A percentile compares a stretch with the other conserved stretches of the same genome.
These are phyloP conservation scores for Corythoichthys haematopterus DNA, from an alignment of 2,113 vertebrate genomes.

Conservation along the genomic window DNA sequence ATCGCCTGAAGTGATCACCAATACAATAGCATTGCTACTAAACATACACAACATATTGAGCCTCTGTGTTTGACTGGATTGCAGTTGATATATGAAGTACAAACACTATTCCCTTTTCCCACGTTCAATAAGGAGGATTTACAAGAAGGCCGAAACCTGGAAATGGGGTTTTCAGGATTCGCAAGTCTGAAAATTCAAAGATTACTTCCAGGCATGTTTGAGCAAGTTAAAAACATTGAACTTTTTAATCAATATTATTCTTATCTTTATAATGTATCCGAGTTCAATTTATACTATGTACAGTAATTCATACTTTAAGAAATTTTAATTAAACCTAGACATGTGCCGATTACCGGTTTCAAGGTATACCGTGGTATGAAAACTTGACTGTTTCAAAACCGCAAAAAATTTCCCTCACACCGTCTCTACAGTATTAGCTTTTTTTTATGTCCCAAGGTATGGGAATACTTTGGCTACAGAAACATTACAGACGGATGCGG, in stretches of 20 bases:
- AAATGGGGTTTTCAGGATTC: background rate
- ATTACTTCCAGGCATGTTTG: background rate
- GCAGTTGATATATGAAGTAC: background rate
- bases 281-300: background rate
- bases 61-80: background rate
- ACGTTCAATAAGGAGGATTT: conserved; percentile 3
- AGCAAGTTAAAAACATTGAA: background rate
- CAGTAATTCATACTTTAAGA: too few species aligned
- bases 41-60: background rate
- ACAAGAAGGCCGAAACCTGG: background rate
- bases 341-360: too few species aligned
- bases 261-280: background rate
- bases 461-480: too few species aligned
- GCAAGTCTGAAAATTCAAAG: background rate
- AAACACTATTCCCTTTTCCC: background rate
- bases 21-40: background rate
- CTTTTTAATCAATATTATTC: background rate
- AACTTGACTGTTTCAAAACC: too few species aligned
- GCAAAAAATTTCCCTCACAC: too few species aligned
- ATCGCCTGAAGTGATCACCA: background rate
- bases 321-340: too few species aligned
- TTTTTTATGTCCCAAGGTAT: too few species aligned
- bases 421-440: too few species aligned
- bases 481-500: too few species aligned
- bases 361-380: too few species aligned